Conservation (phyloP, 1,140 invertebrate genomes). For the Drosophila murphyi region DNA sequence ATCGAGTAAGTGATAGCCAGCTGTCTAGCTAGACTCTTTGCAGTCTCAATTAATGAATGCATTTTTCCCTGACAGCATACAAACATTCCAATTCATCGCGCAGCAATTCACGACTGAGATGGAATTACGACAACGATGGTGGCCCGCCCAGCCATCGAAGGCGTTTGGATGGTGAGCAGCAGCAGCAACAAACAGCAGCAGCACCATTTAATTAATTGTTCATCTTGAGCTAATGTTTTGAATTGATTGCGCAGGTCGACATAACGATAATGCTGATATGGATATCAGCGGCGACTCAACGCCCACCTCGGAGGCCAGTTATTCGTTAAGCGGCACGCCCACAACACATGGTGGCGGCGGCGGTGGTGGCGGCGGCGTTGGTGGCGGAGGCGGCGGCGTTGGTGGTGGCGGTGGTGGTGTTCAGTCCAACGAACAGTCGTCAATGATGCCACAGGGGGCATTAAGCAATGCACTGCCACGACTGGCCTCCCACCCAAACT, state of each 20-base stretch:
- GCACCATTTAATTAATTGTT: background rate
- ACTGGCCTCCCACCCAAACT: slow-evolving; percentile 87
- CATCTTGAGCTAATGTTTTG: slow-evolving; percentile 5
- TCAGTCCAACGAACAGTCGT: slow-evolving; percentile 42
- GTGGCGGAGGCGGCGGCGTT: background rate
- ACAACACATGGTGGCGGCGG: slow-evolving; percentile 66
- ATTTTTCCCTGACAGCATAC: slow-evolving; percentile 85
- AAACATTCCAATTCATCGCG: slow-evolving; percentile 91
- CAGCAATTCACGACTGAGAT: slow-evolving; percentile 85
- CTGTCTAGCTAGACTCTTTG: background rate
- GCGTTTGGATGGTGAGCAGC: slow-evolving; percentile 78
- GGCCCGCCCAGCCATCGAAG: slow-evolving; percentile 81
- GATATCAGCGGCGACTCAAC: slow-evolving; percentile 94
- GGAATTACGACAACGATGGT: slow-evolving; percentile 83
- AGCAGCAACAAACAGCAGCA: too few relatives aligned
- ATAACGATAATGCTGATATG: slow-evolving; percentile 89
- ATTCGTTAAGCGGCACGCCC: slow-evolving; percentile 82
- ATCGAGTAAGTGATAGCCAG: slow-evolving; percentile 66
- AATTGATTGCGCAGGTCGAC: slow-evolving; percentile 52
- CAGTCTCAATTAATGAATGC: background rate
- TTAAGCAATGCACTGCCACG: slow-evolving; percentile 88
- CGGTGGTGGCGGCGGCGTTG: slow-evolving; percentile 32
- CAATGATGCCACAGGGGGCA: slow-evolving; percentile 35
- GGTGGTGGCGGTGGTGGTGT: slow-evolving; percentile 15
- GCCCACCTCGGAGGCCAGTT: slow-evolving; percentile 89